These are phyloP conservation scores for Eulemur rufifrons DNA, from an alignment of 2,113 vertebrate genomes.

Conservation along the genomic window DNA sequence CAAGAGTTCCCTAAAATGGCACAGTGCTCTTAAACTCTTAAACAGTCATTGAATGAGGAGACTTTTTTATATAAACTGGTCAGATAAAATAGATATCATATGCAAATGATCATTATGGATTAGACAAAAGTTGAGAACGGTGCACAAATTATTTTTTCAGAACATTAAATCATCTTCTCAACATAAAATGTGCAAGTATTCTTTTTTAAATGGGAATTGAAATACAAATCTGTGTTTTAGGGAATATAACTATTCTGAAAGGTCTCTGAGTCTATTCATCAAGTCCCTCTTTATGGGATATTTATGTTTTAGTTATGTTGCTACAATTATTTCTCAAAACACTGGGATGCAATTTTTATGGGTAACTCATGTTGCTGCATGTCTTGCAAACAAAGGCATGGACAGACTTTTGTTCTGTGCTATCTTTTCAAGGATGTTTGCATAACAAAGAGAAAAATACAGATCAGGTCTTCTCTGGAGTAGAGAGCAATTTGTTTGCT, in stretches of 20 bases:
- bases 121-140: neutral
- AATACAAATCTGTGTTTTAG: neutral
- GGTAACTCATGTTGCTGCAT: neutral
- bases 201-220: neutral
- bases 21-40: neutral
- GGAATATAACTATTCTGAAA: neutral
- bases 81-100: neutral
- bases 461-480: neutral
- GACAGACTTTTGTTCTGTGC: neutral
- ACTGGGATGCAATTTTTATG: neutral
- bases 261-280: neutral
- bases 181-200: neutral
- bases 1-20: neutral
- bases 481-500: neutral
- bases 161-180: neutral
- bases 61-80: neutral
- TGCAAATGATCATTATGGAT: neutral
- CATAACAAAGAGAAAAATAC: neutral
- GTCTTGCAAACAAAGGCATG: neutral
- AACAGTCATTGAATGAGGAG: neutral
- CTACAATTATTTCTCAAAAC: neutral
- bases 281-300: neutral
- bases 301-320: neutral
- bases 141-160: neutral
- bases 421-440: neutral